Percentiles rank a stretch among this genome's conserved stretches.
phyloP scores from a whole-genome alignment of 1,140 invertebrate genomes.

The Dreissena rostriformis region DNA sequence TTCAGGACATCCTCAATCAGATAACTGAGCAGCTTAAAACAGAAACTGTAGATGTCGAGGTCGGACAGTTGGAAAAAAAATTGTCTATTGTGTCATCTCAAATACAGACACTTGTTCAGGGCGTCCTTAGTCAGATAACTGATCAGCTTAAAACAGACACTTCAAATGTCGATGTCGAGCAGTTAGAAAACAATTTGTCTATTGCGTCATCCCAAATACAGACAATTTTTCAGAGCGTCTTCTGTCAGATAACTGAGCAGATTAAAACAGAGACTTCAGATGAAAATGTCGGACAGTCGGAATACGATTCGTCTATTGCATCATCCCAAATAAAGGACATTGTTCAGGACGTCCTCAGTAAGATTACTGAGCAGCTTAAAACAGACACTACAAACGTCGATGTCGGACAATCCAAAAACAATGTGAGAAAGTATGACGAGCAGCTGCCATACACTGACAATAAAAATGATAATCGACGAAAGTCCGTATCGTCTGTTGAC shows the following conservation, averaged over 20 bases:
- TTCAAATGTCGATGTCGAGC: not conserved
- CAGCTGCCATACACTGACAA: no score
- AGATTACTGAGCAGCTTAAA: not conserved
- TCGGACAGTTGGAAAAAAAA: not conserved
- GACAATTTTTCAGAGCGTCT: no score
- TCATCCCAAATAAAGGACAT: not conserved
- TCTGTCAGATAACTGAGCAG: not conserved
- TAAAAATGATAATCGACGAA: conserved; percentile 26
- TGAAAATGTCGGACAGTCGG: not conserved
- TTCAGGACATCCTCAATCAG: conserved; percentile 16
- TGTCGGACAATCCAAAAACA: not conserved
- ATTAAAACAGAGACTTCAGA: not conserved
- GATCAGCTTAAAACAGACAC: not conserved
- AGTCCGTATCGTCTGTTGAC: conserved; percentile 8
- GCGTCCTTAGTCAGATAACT: conserved; percentile 21
- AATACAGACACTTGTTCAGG: conserved; percentile 23
- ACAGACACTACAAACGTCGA: not conserved
- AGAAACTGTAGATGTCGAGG: not conserved
- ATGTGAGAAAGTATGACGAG: no score
- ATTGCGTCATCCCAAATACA: not conserved
- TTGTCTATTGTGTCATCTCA: conserved; percentile 25
- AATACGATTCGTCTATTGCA: not conserved
- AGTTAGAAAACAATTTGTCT: not conserved
- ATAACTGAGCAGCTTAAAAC: conserved; percentile 20
- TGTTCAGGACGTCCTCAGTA: no score